These are phyloP conservation scores for Eolophus roseicapilla DNA, from an alignment of 2,113 vertebrate genomes.

Conservation along the genomic window DNA sequence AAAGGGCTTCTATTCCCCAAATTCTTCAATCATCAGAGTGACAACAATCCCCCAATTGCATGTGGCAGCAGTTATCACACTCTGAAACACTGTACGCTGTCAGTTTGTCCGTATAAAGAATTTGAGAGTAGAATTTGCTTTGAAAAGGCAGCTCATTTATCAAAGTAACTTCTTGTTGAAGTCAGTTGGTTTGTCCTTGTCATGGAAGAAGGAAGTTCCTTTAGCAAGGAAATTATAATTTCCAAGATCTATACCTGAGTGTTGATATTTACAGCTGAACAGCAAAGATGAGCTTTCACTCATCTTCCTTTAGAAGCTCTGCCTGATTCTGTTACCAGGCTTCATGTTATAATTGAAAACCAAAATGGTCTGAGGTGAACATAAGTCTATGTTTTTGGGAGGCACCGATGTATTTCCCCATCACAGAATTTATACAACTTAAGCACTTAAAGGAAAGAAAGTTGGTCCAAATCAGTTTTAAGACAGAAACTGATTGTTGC, in stretches of 20 bases:
- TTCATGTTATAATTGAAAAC: neutral
- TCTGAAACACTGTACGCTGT: neutral
- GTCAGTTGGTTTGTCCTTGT: neutral
- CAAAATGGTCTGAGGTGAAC: neutral
- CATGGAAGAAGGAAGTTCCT: neutral
- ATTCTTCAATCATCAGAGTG: neutral
- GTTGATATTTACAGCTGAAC: neutral
- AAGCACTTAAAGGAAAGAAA: neutral
- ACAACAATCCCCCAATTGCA: neutral
- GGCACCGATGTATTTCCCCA: accelerated
- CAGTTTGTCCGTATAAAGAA: neutral
- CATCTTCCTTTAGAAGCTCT: neutral
- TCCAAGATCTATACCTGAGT: neutral
- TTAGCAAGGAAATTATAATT: neutral
- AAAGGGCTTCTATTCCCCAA: neutral
- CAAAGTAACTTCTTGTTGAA: neutral
- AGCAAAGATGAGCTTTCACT: neutral
- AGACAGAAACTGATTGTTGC: neutral
- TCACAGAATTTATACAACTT: neutral
- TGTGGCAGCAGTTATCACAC: neutral
- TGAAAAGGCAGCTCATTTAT: neutral
- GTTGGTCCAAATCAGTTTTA: neutral
- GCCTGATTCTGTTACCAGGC: neutral
- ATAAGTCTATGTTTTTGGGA: neutral
- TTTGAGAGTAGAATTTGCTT: neutral